A percentile compares a stretch with the other conserved stretches of the same genome.
Evolutionary conservation across 1,140 invertebrate genomes (phyloP).

Genomic region (Babylonia areolata): DNA sequence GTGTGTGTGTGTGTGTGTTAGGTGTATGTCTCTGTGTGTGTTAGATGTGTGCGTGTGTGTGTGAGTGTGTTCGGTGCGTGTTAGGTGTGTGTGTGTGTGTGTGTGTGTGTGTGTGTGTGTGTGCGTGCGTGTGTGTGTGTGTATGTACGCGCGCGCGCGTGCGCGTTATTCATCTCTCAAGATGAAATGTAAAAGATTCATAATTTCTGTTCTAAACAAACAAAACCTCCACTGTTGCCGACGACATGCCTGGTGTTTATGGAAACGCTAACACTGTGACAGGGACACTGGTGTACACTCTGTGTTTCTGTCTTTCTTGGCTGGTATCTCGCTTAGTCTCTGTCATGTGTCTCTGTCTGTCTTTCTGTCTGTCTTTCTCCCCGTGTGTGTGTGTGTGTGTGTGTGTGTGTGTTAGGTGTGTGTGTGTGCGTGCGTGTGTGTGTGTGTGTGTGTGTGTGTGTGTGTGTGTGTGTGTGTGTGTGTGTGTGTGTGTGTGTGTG

Average conservation of each 20-base stretch:
- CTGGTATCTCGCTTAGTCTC: too few relatives aligned
- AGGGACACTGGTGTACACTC: neutral
- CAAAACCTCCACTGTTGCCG: too few relatives aligned
- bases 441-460: neutral
- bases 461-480: neutral
- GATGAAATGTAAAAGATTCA: too few relatives aligned
- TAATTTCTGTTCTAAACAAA: too few relatives aligned
- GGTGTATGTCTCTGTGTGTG: neutral
- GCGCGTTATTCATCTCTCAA: neutral
- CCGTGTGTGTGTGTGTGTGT: neutral
- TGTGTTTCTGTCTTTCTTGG: neutral
- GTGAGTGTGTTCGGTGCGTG: neutral
- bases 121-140: neutral
- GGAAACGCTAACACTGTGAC: too few relatives aligned
- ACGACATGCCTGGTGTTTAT: too few relatives aligned
- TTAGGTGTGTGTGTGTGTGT: neutral
- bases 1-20: neutral
- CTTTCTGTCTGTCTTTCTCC: too few relatives aligned
- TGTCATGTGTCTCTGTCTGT: too few relatives aligned
- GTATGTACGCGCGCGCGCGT: neutral
- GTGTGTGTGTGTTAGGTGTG: neutral
- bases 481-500: neutral
- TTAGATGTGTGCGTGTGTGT: constrained; percentile 6
- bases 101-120: neutral
- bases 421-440: neutral